Percentiles rank a stretch among this genome's conserved stretches.
These are phyloP conservation scores for Muscina levida DNA, from an alignment of 2,888 invertebrate species.

Conservation along the genomic window DNA sequence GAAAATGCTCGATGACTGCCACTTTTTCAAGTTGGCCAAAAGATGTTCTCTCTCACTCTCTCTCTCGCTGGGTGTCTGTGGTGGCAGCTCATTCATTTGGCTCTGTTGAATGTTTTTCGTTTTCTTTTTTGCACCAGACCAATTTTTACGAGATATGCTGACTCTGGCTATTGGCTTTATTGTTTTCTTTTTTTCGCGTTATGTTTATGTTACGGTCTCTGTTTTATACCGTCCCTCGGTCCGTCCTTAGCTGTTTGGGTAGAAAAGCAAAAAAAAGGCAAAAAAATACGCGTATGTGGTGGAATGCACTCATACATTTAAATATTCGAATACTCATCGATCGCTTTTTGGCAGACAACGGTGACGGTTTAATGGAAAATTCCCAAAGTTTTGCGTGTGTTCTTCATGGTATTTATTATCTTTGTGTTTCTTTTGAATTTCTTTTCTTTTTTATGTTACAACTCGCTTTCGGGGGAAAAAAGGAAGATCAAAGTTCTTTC, in stretches of 20 bases:
- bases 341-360: slow-evolving; percentile 38
- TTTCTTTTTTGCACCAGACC: neutral
- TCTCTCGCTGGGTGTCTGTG: neutral
- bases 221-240: slow-evolving; percentile 45
- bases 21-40: neutral
- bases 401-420: slow-evolving; percentile 33
- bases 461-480: slow-evolving; percentile 16
- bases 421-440: neutral
- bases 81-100: neutral
- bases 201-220: slow-evolving; percentile 22
- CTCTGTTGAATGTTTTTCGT: neutral
- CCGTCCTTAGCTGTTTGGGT: slow-evolving; percentile 50
- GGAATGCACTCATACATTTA: slow-evolving; percentile 29
- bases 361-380: slow-evolving; percentile 67
- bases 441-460: slow-evolving; percentile 10
- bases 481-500: slow-evolving; percentile 18
- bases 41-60: too few species aligned
- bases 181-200: slow-evolving; percentile 16
- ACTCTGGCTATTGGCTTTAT: slow-evolving; percentile 40
- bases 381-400: slow-evolving; percentile 63
- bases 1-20: neutral
- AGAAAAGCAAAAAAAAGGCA: slow-evolving; percentile 16
- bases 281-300: slow-evolving; percentile 27
- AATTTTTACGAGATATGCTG: slow-evolving; percentile 11
- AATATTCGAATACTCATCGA: slow-evolving; percentile 31